These are phyloP conservation scores for Smittia sp. DNA, from an alignment of 2,888 invertebrate species.

Conservation along the genomic window DNA sequence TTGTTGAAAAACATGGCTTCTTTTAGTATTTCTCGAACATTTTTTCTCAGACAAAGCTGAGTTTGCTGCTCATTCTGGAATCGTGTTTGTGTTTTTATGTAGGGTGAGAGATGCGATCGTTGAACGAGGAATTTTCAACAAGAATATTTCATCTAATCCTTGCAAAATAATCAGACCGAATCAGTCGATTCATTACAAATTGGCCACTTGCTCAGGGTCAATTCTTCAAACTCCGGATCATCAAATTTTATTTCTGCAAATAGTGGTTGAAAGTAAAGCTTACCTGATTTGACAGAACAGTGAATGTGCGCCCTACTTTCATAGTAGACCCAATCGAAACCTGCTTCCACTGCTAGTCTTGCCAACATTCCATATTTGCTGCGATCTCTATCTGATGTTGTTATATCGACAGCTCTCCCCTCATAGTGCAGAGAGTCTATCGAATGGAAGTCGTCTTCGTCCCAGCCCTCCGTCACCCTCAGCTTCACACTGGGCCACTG, in stretches of 20 bases:
- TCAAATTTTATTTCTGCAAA: neutral
- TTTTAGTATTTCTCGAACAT: slow-evolving; percentile 3
- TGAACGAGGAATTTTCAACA: neutral
- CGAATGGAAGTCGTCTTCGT: slow-evolving; percentile 75
- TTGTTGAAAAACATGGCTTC: slow-evolving; percentile 40
- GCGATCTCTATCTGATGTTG: slow-evolving; percentile 88
- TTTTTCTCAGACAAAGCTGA: slow-evolving; percentile 24
- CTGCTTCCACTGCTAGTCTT: slow-evolving; percentile 90
- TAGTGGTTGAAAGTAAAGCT: slow-evolving; percentile 43
- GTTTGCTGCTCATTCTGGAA: slow-evolving; percentile 26
- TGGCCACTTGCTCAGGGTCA: too few relatives aligned
- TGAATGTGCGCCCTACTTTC: slow-evolving; percentile 93
- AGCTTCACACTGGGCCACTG: slow-evolving; percentile 95
- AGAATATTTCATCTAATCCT: neutral
- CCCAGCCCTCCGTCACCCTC: slow-evolving; percentile 94
- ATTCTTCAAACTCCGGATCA: too few relatives aligned
- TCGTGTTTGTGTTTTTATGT: neutral
- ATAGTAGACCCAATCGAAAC: slow-evolving; percentile 98
- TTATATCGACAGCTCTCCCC: slow-evolving; percentile 93
- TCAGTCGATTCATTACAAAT: too few relatives aligned
- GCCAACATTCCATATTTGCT: slow-evolving; percentile 96
- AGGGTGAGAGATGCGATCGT: neutral
- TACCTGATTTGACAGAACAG: slow-evolving; percentile 97
- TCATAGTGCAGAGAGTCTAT: slow-evolving; percentile 91
- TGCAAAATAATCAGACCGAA: neutral